These are phyloP conservation scores for Alca torda DNA, from an alignment of 2,797 vertebrate genomes.

Conservation along the genomic window DNA sequence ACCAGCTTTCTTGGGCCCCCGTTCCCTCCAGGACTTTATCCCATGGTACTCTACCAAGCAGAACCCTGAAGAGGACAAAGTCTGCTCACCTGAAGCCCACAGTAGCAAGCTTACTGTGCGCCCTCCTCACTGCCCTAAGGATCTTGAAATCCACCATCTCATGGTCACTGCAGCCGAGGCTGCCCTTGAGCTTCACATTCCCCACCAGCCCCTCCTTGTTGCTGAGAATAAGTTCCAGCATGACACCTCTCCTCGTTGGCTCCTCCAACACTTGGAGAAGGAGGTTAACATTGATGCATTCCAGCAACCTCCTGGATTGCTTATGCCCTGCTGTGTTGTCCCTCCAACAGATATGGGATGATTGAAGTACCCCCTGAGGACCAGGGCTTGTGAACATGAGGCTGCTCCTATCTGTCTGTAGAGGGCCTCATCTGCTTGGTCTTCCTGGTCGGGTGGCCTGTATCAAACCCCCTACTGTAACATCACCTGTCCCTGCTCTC, in stretches of 20 bases:
- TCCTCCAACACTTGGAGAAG: background rate
- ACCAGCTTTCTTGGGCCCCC: too few species aligned
- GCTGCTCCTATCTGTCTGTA: background rate
- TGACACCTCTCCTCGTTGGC: background rate
- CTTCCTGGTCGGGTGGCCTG: background rate
- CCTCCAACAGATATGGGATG: background rate
- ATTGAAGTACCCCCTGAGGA: background rate
- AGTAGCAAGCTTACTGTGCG: too few species aligned
- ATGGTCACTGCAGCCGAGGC: background rate
- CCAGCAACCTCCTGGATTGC: background rate
- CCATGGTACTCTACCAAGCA: too few species aligned
- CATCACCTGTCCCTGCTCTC: background rate
- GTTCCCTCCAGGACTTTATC: too few species aligned
- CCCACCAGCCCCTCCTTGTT: background rate
- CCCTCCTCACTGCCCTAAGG: too few species aligned
- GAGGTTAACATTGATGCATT: background rate
- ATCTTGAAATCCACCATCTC: too few species aligned
- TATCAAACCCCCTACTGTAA: background rate
- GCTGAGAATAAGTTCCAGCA: background rate
- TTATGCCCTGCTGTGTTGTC: background rate
- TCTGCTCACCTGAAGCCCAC: too few species aligned
- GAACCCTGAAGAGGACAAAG: too few species aligned
- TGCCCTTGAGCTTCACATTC: background rate
- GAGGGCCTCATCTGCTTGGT: background rate
- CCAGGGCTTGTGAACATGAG: background rate